Evolutionary conservation across 2,888 invertebrate species (phyloP).

Genomic region (Drosophila recens): DNA sequence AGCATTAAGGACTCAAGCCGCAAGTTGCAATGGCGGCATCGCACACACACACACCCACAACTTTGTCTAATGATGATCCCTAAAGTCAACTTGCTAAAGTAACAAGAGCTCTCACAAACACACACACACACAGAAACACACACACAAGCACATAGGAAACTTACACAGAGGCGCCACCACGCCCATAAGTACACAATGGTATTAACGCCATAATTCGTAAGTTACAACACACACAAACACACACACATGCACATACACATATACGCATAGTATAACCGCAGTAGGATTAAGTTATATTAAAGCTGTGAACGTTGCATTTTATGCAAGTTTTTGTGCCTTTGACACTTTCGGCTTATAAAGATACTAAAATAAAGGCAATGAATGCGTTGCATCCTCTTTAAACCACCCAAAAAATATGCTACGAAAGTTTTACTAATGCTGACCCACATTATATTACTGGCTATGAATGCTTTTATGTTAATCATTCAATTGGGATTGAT

Average conservation of each 20-base stretch:
- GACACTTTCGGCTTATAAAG: conserved; percentile 51
- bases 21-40: conserved; percentile 36
- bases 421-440: conserved; percentile 35
- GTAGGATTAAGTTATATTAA: conserved; percentile 74
- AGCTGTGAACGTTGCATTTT: conserved; percentile 68
- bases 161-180: conserved; percentile 4
- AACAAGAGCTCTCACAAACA: conserved; percentile 51
- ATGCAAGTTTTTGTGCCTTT: conserved; percentile 54
- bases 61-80: conserved; percentile 75
- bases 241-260: conserved; percentile 8
- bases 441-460: conserved; percentile 53
- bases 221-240: conserved; percentile 51
- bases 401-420: conserved; percentile 34
- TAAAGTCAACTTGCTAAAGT: conserved; percentile 77
- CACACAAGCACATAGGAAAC: conserved; percentile 1
- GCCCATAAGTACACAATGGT: conserved; percentile 72
- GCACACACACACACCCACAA: conserved; percentile 18
- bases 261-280: conserved; percentile 44
- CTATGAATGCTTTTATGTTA: too few relatives aligned
- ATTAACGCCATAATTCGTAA: conserved; percentile 78
- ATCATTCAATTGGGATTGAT: too few relatives aligned
- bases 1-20: conserved; percentile 42
- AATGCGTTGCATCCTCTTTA: conserved; percentile 38
- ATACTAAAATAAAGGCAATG: conserved; percentile 45
- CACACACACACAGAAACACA: not conserved